phyloP scores from a whole-genome alignment of 2,888 invertebrate species.

The Theodoxus fluviatilis region DNA sequence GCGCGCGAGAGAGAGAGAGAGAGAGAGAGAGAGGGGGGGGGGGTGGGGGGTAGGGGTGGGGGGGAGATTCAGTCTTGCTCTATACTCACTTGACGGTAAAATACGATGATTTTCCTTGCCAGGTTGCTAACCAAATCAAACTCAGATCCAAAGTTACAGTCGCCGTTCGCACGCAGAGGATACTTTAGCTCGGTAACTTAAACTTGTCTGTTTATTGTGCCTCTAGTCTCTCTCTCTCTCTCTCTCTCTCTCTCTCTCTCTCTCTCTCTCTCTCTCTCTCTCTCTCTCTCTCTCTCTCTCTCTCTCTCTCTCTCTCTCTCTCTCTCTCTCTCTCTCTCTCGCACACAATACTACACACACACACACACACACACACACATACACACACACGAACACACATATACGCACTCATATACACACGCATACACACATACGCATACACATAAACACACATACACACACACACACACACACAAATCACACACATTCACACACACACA shows the following conservation, averaged over 20 bases:
- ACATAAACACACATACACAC: conserved; percentile 10
- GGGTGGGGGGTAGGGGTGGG: neutral
- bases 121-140: neutral
- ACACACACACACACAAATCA: neutral
- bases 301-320: conserved; percentile 21
- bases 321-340: conserved; percentile 6
- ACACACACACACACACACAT: neutral
- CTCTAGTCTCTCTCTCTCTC: neutral
- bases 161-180: no score
- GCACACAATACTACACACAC: neutral
- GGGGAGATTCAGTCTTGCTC: neutral
- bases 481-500: conserved; percentile 2
- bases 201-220: neutral
- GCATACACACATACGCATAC: neutral
- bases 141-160: neutral
- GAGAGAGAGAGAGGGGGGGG: neutral
- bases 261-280: conserved; percentile 15
- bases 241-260: conserved; percentile 10
- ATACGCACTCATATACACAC: neutral
- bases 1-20: neutral
- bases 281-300: conserved; percentile 1
- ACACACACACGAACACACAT: neutral
- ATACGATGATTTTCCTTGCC: neutral
- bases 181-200: neutral
- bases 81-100: neutral